Base-by-base conservation (phyloP, 2,797 vertebrate species). In the Eleutherodactylus coqui region DNA sequence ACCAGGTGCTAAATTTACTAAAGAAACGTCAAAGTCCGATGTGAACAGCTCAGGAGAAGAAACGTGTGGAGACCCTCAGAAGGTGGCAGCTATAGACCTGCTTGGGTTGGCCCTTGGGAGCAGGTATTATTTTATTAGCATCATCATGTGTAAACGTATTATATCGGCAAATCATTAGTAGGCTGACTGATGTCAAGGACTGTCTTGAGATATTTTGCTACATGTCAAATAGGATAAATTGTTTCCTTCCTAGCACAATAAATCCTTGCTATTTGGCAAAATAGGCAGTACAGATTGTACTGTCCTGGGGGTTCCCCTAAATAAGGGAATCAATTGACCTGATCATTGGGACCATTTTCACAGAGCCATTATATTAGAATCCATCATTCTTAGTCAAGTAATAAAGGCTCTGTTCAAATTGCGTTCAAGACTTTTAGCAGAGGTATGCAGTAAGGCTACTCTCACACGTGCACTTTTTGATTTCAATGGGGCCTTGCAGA, bases 1-100 rank as follows among this genome's bases (percentile, higher is more conserved):
- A 77, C 41, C 90, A 95, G 94, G 94, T 91, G 93, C 92, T 90
- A 95, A 94, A 91, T 95, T 94, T 93, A 94, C 95, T 93, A 95
- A 95, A 95, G 95, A 95, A 86, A 82, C 92, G 87, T 91, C 93
- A 5, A 95, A 95, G 83, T 88, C 93, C 86, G 95, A 95, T 75
- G 93, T 93, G 1, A 92, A 90, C 86, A 94, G 92, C 87, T 93
- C 92, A 0, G 91, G 93, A 0, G 90, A 93, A 75, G 94, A 95
- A 14, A 85, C 89, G 76, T 92, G 93, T 29, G 60, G 89, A 0
- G 95, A 95, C 82, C 85, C 86, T 0, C 91, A 92, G 51, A 91
- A 90, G 0, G 88, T 90, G 45, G 64, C 91, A 0, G 1, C 87
- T 24, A 87, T 92, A 3, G 93, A 95, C 45, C 88, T 94, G 86